phyloP scores from a whole-genome alignment of 2,113 vertebrate species.

The Microtus ochrogaster region DNA sequence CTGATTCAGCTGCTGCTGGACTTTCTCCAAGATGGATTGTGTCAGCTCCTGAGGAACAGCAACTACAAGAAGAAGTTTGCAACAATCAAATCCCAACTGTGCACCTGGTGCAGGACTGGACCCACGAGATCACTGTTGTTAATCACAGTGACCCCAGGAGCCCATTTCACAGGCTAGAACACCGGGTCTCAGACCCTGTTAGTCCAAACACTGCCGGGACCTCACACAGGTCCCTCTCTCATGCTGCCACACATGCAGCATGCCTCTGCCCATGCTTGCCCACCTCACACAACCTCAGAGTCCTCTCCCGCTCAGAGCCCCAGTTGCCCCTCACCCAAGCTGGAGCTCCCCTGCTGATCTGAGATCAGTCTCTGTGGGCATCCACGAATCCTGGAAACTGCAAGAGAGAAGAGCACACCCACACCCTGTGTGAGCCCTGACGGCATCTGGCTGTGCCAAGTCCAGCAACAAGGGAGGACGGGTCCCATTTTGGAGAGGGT shows the following conservation, averaged over 20 bases:
- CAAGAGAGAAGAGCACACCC: background rate
- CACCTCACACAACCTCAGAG: background rate
- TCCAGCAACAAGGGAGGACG: background rate
- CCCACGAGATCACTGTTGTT: background rate
- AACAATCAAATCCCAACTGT: background rate
- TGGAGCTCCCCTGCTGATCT: background rate
- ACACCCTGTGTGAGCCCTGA: no score
- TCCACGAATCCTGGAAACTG: slow-evolving; percentile 46
- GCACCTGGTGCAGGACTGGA: background rate
- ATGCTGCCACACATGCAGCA: background rate
- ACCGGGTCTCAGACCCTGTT: background rate
- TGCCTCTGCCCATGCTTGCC: background rate
- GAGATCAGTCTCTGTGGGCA: background rate
- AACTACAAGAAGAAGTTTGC: background rate
- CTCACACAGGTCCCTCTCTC: background rate
- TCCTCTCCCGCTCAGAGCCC: background rate
- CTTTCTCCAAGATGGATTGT: background rate
- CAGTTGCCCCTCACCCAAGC: background rate
- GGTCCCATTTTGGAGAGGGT: background rate
- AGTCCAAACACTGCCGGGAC: background rate
- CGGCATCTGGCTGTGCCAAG: background rate
- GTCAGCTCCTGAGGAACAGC: background rate
- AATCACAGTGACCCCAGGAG: background rate
- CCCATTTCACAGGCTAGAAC: background rate
- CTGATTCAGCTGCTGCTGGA: background rate